Evolutionary conservation across 2,113 vertebrate species (phyloP).

Genomic region (Telmatochromis brichardi): DNA sequence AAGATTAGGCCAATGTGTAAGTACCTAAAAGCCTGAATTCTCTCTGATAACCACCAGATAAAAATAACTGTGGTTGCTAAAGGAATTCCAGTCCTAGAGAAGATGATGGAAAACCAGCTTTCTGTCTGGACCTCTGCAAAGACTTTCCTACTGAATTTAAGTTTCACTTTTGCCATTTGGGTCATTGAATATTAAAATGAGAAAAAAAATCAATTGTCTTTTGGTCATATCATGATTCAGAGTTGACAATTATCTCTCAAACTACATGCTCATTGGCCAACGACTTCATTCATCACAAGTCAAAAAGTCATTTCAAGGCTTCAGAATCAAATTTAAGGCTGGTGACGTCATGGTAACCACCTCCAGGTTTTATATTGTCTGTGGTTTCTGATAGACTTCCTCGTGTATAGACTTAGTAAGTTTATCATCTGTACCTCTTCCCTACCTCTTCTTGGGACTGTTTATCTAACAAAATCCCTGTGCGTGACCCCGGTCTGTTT

Average conservation of each 20-base stretch:
- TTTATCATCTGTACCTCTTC: not conserved
- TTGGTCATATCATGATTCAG: not conserved
- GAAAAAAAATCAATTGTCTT: not conserved
- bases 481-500: not conserved
- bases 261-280: not conserved
- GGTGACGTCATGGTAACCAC: not conserved
- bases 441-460: not conserved
- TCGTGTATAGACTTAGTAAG: not conserved
- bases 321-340: not conserved
- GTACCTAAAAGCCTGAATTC: not conserved
- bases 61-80: not conserved
- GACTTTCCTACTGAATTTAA: not conserved
- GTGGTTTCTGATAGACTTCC: not conserved
- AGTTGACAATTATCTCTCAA: not conserved
- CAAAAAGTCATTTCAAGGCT: not conserved
- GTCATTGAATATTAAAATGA: not conserved
- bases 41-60: not conserved
- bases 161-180: not conserved
- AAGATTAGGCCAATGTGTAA: not conserved
- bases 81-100: not conserved
- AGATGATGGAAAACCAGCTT: not conserved
- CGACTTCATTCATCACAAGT: not conserved
- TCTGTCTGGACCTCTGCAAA: not conserved
- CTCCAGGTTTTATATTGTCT: not conserved
- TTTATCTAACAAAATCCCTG: not conserved